Conservation (phyloP, 2,888 invertebrate species). For the Nasonovia ribisnigri region DNA sequence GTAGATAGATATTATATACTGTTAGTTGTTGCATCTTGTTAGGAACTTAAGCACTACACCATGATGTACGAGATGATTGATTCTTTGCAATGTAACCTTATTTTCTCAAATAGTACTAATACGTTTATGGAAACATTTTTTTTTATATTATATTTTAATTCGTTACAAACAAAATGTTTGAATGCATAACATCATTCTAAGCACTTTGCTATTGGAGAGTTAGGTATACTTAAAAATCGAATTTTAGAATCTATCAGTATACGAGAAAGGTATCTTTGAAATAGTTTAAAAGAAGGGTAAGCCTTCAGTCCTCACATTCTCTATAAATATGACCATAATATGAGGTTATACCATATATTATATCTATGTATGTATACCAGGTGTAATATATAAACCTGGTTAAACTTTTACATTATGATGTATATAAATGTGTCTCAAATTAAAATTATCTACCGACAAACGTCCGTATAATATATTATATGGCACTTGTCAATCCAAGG, state of each 20-base stretch:
- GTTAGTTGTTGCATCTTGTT: neutral
- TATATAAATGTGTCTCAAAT: neutral
- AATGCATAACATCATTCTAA: neutral
- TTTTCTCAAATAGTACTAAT: neutral
- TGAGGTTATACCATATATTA: neutral
- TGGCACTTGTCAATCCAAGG: neutral
- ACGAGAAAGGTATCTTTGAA: neutral
- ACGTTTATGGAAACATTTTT: neutral
- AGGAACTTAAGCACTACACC: neutral
- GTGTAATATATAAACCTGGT: neutral
- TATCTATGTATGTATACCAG: neutral
- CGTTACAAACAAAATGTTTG: neutral
- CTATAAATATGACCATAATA: neutral
- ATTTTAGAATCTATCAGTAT: neutral
- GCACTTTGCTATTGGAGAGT: neutral
- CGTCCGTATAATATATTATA: neutral
- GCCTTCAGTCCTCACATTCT: neutral
- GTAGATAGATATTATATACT: neutral
- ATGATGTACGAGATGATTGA: neutral
- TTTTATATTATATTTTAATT: neutral
- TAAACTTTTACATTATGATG: neutral
- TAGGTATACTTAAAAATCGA: no score
- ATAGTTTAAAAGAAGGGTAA: neutral
- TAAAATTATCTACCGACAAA: neutral
- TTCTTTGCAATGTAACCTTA: neutral